Evolutionary conservation across 2,888 invertebrate genomes (phyloP), one percentile per base, ranked within the genome.

Genomic region (Drosophila subsilvestris): DNA sequence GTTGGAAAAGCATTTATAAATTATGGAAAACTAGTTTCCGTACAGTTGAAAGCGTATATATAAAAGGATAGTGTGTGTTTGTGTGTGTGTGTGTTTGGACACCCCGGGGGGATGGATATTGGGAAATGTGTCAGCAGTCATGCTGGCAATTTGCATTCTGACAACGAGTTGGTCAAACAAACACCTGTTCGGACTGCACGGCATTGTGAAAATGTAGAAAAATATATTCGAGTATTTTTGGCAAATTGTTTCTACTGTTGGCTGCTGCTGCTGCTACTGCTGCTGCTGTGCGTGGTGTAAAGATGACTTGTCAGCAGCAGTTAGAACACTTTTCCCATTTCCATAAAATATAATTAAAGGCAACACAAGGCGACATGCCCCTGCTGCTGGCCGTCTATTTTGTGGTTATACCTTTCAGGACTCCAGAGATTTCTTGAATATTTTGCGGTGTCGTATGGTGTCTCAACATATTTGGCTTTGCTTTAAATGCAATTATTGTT

Each of bases 301-400:
- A 53, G 51, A 42, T 57, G 59, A 65, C 84, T 70, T 84, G 86
- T 80, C 74, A 78, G 68, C 80, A 70, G 45, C 66, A 49, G 65
- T 50, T 48, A 17, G 32, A 48, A 44, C 32, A 48, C 50, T 50
- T 54, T 48, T 56, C 51, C 58, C 66, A 79, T 75, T 77, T 75
- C 70, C 80, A 86, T 80, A 75, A 83, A 83, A 78, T 82, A 87
- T 85, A 84, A 84, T 82, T 87, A 87, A 83, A 83, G 68, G 79
- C 71, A 85, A 71, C 79, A 81, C 74, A 50, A 57, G 14, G 65
- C 22, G 32, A 47, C 32, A 51, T 1, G 29, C 42, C n/a, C 32
- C 32, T n/a, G 69, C 14, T n/a, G 17, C n/a, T 8, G 56, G 56
- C 44, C 7, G 14, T 7, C 18, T 47, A 67, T 51, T 69, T 72